Conservation (phyloP, 2,888 invertebrate genomes). For the Hyalella azteca region DNA sequence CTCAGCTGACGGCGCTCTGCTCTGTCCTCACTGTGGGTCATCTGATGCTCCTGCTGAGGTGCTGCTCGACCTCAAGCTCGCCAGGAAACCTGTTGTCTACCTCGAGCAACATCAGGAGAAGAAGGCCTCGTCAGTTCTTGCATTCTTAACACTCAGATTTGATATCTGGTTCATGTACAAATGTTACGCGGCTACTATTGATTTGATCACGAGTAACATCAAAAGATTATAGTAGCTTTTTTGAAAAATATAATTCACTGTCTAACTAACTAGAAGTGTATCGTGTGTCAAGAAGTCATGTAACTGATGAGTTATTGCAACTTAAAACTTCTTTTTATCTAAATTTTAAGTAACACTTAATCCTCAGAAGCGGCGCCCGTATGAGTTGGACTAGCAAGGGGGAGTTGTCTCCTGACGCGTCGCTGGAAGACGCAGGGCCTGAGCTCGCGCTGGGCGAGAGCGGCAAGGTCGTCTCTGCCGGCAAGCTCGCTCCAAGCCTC, state of each 20-base stretch:
- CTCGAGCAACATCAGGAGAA: constrained; percentile 67
- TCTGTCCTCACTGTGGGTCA: constrained; percentile 78
- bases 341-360: too few relatives aligned
- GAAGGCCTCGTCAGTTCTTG: constrained; percentile 59
- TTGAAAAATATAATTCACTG: too few relatives aligned
- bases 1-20: constrained; percentile 64
- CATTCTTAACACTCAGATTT: too few relatives aligned
- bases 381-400: neutral
- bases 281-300: too few relatives aligned
- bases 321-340: too few relatives aligned
- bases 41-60: constrained; percentile 69
- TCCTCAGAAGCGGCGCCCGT: neutral
- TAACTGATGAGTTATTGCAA: too few relatives aligned
- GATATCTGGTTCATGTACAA: too few relatives aligned
- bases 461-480: constrained; percentile 61
- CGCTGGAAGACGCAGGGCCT: neutral
- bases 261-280: too few relatives aligned
- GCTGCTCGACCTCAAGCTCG: constrained; percentile 71
- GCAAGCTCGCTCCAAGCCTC: constrained; percentile 64
- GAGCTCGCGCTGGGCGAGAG: constrained; percentile 58
- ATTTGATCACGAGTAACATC: too few relatives aligned
- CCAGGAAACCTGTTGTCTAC: constrained; percentile 71
- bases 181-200: too few relatives aligned
- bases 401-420: neutral
- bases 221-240: too few relatives aligned